phyloP scores from a whole-genome alignment of 1,140 invertebrate species.

The Cotesia vestalis region DNA sequence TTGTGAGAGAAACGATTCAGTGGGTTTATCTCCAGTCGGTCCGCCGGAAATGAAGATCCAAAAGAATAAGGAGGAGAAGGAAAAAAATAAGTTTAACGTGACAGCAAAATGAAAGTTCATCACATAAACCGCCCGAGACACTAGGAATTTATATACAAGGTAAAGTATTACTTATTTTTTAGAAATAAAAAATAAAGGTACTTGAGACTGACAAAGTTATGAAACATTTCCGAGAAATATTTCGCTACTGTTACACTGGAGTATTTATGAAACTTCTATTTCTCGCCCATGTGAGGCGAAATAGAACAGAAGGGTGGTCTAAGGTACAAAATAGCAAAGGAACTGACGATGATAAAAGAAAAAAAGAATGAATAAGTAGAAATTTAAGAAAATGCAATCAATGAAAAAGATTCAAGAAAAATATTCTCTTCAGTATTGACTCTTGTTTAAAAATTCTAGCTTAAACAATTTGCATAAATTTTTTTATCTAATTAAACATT shows the following conservation, averaged over 20 bases:
- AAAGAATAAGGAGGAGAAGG: no score
- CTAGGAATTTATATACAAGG: not conserved
- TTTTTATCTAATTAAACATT: no score
- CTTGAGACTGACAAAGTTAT: constrained; percentile 14
- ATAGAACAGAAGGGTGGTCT: not conserved
- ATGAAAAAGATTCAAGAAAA: no score
- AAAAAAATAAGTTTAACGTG: no score
- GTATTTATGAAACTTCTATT: not conserved
- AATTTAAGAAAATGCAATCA: not conserved
- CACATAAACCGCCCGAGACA: no score
- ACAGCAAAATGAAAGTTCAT: constrained; percentile 9
- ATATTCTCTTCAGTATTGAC: no score
- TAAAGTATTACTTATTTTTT: not conserved
- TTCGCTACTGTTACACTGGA: not conserved
- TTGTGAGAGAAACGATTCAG: no score
- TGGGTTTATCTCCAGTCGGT: no score
- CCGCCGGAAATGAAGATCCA: no score
- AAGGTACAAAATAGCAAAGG: constrained; percentile 17
- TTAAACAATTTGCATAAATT: no score
- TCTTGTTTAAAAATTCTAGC: no score
- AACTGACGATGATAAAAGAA: constrained; percentile 8
- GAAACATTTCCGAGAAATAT: not conserved
- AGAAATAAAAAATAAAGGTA: not conserved
- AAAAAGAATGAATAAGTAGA: no score
- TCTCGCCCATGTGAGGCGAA: not conserved